Base-by-base conservation (phyloP, 2,113 vertebrate species). In the Sorex fumeus region DNA sequence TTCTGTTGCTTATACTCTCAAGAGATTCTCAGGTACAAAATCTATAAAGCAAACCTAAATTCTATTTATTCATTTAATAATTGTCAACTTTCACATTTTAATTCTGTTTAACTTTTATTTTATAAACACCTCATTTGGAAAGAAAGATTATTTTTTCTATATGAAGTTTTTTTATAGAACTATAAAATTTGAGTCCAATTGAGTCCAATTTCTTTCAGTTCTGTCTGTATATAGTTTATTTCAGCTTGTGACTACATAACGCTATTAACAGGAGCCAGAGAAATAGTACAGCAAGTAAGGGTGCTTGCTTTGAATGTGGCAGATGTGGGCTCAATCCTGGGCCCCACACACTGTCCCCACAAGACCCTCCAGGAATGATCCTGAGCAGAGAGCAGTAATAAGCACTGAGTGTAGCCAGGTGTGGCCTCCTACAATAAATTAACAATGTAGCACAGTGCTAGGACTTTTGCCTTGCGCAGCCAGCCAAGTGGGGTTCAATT, bases 11-110 rank as follows among this genome's bases (percentile, higher is more conserved):
- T 74, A 34, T 69, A 47, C 72, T 67, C 84, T 71, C 16, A 60
- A 85, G 74, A 87, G 50, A 75, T 83, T 87, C 64, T 95, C 77
- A 92, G 43, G 87, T 75, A 28, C 40, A 57, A 79, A 78, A 84
- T 84, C 57, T 64, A 69, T 25, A 87, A 91, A 81, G 60, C 8
- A 84, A 84, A 62, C 23, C 57, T 71, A 18, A 11, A 0, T 78
- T 36, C 23, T 89, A 43, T 53, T 71, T 81, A 91, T 57, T 94
- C 36, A 74, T 57, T 87, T 16, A 69, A 25, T 11, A 66, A 4
- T 43, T 91, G 36, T 36, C 4, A 81, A 64, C 16, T 47, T 85
- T 92, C 82, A 87, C 45, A 87, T 82, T 88, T 82, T 27, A 87
- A 67, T 84, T 12, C 66, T 88, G 36, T 75, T 80, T 67, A 50